Conservation (phyloP, 2,113 vertebrate genomes). For the Cinclus mexicanus region DNA sequence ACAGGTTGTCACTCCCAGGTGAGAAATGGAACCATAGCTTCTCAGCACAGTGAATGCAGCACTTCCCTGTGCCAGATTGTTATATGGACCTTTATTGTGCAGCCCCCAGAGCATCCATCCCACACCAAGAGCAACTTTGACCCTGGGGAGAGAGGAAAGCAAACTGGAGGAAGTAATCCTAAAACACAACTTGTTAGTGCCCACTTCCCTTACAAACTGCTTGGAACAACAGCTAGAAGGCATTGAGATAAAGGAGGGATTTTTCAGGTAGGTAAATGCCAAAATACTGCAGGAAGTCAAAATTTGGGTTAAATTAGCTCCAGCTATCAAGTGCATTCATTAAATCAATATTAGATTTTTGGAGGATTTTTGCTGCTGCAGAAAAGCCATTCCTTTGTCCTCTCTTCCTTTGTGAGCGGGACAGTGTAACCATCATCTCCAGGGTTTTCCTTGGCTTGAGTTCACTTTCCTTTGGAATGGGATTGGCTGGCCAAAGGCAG, state of each 20-base stretch:
- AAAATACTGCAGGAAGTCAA: background rate
- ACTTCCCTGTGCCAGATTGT: background rate
- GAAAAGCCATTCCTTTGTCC: background rate
- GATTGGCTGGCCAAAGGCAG: background rate
- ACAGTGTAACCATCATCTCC: background rate
- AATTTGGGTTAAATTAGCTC: background rate
- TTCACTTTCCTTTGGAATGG: background rate
- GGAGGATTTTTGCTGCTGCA: background rate
- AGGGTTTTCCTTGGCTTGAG: background rate
- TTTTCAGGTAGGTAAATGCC: background rate
- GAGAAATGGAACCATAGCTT: background rate
- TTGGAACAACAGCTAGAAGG: background rate
- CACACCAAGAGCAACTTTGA: background rate
- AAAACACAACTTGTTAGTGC: background rate
- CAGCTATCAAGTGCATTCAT: background rate
- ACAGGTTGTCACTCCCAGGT: background rate
- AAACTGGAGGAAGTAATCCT: background rate
- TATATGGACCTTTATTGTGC: background rate
- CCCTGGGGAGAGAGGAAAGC: background rate
- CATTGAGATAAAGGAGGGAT: background rate
- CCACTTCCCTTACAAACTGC: background rate
- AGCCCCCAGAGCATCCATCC: background rate
- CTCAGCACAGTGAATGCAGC: background rate
- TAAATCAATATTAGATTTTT: background rate
- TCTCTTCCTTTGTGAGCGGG: accelerated